A percentile compares a stretch with the other conserved stretches of the same genome.
Evolutionary conservation across 2,797 vertebrate species (phyloP).

Genomic region (Sorex maritimensis): DNA sequence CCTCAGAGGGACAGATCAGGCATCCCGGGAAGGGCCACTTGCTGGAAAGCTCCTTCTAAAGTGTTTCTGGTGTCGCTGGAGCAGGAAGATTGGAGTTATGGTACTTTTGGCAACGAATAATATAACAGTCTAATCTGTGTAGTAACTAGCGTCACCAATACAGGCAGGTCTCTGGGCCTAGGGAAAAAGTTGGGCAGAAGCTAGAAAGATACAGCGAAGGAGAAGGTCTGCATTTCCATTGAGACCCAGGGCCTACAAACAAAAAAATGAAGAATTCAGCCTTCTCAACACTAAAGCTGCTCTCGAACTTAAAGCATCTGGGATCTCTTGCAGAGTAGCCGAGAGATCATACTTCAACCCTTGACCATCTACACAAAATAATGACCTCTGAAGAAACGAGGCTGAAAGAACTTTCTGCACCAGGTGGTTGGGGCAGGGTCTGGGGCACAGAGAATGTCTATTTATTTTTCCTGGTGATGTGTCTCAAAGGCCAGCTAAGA

Average conservation of each 20-base stretch:
- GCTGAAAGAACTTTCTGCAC: background rate
- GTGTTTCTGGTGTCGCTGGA: background rate
- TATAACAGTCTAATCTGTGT: background rate
- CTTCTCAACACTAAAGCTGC: background rate
- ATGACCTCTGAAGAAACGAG: background rate
- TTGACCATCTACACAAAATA: background rate
- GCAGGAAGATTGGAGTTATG: background rate
- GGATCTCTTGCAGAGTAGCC: background rate
- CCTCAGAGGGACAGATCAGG: background rate
- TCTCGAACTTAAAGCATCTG: background rate
- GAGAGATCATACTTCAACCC: background rate
- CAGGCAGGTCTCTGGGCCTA: background rate
- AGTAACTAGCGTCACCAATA: background rate
- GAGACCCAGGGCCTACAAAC: too few relatives aligned
- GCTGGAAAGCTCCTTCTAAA: background rate
- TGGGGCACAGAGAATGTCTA: background rate
- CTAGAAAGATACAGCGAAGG: background rate
- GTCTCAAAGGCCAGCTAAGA: background rate
- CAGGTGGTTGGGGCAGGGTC: background rate
- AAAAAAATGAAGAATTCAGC: background rate
- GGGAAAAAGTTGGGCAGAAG: background rate
- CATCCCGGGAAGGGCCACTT: background rate
- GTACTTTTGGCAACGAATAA: background rate
- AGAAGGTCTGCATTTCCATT: background rate
- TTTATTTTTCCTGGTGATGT: background rate